These are phyloP conservation scores for Tetrao urogallus DNA, from an alignment of 2,113 vertebrate species.

Conservation along the genomic window DNA sequence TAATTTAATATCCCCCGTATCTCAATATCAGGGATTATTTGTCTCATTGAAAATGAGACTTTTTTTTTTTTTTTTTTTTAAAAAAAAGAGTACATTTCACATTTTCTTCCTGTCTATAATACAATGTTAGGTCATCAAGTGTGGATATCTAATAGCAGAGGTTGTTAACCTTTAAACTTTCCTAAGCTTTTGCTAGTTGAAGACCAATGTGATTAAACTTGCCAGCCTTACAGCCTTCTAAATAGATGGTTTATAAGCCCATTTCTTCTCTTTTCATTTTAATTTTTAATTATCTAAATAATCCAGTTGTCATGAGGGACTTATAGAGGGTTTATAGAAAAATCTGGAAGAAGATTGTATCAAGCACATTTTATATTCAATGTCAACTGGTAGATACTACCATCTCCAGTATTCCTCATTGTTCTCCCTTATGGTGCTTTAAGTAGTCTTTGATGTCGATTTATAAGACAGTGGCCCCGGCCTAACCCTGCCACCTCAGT, in stretches of 20 bases:
- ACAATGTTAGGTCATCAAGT: slow-evolving; percentile 20
- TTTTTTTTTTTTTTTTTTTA: not conserved
- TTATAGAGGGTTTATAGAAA: not conserved
- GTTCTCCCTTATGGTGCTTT: slow-evolving; percentile 30
- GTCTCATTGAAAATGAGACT: not conserved
- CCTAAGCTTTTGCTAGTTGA: slow-evolving; percentile 42
- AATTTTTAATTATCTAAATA: slow-evolving; percentile 62
- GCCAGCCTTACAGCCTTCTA: slow-evolving; percentile 24
- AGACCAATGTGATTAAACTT: slow-evolving; percentile 55
- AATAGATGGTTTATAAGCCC: slow-evolving; percentile 24
- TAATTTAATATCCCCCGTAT: not conserved
- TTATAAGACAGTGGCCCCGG: slow-evolving; percentile 64
- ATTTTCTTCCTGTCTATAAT: not conserved
- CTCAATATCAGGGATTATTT: not conserved
- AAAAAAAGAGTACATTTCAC: not conserved
- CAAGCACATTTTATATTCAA: slow-evolving; percentile 41
- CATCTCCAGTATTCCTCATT: slow-evolving; percentile 31
- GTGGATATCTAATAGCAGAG: slow-evolving; percentile 46
- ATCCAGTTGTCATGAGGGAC: slow-evolving; percentile 44
- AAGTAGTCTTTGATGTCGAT: slow-evolving; percentile 62
- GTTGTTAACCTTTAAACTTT: slow-evolving; percentile 62
- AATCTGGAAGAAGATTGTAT: not conserved
- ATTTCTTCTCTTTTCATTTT: not conserved
- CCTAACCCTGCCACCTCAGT: slow-evolving; percentile 67
- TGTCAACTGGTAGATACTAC: slow-evolving; percentile 43